Percentiles rank a stretch among this genome's conserved stretches.
These are phyloP conservation scores for Pantherophis alleghaniensis DNA, from an alignment of 2,797 vertebrate species.

Conservation along the genomic window DNA sequence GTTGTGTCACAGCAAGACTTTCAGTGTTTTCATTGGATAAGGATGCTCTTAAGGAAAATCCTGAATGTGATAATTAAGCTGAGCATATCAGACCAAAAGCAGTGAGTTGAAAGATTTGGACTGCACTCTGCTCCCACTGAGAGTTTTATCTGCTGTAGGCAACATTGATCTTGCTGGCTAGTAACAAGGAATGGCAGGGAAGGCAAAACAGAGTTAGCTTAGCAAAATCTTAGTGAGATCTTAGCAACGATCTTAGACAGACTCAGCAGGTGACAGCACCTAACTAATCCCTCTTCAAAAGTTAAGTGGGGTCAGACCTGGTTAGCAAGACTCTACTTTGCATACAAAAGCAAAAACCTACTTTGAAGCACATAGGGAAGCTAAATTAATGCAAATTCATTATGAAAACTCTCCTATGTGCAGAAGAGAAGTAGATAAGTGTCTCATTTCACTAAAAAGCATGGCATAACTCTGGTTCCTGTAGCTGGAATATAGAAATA, in stretches of 20 bases:
- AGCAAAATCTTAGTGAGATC: neutral
- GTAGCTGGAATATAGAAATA: neutral
- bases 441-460: neutral
- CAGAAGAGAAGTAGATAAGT: neutral
- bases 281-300: neutral
- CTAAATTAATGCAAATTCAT: neutral
- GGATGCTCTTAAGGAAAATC: constrained; percentile 50
- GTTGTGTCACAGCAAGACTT: constrained; percentile 58
- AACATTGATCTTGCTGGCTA: neutral
- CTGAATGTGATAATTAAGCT: constrained; percentile 53
- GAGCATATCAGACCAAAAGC: constrained; percentile 35
- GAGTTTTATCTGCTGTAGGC: neutral
- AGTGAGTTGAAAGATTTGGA: constrained; percentile 37
- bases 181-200: neutral
- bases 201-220: neutral
- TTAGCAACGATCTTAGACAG: neutral
- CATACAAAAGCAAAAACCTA: neutral
- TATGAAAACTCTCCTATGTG: neutral
- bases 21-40: constrained; percentile 37
- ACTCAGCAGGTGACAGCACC: neutral
- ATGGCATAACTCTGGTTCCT: neutral
- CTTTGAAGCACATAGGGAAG: neutral
- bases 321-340: neutral
- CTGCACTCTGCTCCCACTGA: neutral
- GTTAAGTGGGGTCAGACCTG: neutral